These are phyloP conservation scores for Zaprionus camerounensis DNA, from an alignment of 1,140 invertebrate genomes.

Conservation along the genomic window DNA sequence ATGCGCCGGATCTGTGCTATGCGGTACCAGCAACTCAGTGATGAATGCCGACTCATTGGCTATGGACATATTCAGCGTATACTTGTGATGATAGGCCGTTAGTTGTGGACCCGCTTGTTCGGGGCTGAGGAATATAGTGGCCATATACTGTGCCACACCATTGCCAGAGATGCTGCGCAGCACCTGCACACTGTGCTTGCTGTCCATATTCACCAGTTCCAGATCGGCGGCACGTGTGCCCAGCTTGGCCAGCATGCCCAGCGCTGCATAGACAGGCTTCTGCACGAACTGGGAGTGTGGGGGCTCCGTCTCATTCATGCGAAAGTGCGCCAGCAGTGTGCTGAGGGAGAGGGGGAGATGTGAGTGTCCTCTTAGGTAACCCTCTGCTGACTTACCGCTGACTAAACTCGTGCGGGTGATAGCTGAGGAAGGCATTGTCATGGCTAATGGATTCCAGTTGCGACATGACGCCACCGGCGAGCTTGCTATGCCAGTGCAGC, in stretches of 20 bases:
- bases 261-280: conserved; percentile 85
- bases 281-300: conserved; percentile 85
- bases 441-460: conserved; percentile 84
- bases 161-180: conserved; percentile 62
- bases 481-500: conserved; percentile 79
- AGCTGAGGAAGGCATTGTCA: conserved; percentile 85
- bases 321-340: conserved; percentile 85
- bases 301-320: conserved; percentile 85
- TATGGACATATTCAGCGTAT: conserved; percentile 72
- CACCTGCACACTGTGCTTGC: conserved; percentile 66
- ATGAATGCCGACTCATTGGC: conserved; percentile 76
- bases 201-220: conserved; percentile 71
- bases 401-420: conserved; percentile 85
- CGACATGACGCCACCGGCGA: conserved; percentile 50
- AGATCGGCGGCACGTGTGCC: conserved; percentile 69
- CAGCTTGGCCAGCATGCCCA: conserved; percentile 84
- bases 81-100: conserved; percentile 64
- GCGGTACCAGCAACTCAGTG: conserved; percentile 82
- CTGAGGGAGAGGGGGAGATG: conserved; percentile 13
- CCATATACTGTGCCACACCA: conserved; percentile 62
- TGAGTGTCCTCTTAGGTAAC: neutral
- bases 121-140: conserved; percentile 70
- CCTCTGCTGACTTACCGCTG: conserved; percentile 69
- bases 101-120: conserved; percentile 64
- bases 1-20: conserved; percentile 68